These are phyloP conservation scores for Helostoma temminkii DNA, from an alignment of 2,797 vertebrate species.

Conservation along the genomic window DNA sequence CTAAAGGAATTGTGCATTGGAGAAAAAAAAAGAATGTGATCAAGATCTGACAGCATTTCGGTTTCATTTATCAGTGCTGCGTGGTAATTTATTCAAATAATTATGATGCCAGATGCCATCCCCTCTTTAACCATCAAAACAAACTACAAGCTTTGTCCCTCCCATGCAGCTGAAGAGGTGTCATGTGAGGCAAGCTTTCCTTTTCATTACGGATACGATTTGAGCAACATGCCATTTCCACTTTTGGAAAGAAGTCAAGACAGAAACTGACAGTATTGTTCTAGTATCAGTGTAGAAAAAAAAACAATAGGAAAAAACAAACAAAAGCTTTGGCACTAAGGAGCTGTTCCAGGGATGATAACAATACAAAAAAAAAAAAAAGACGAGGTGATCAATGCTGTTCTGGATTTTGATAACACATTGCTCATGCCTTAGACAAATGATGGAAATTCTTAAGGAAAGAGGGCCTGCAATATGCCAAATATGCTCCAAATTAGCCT, in stretches of 20 bases:
- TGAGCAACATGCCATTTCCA: conserved; percentile 73
- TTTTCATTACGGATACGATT: conserved; percentile 79
- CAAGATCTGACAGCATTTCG: conserved; percentile 65
- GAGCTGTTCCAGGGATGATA: conserved; percentile 78
- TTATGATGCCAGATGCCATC: conserved; percentile 74
- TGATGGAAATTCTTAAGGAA: conserved; percentile 82
- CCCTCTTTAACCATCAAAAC: conserved; percentile 80
- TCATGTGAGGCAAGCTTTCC: conserved; percentile 74
- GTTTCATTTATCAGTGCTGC: conserved; percentile 61
- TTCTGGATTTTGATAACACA: conserved; percentile 83
- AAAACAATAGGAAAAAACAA: conserved; percentile 76
- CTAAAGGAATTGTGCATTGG: conserved; percentile 11
- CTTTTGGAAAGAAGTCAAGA: conserved; percentile 77
- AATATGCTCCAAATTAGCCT: conserved; percentile 86
- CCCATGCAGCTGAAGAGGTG: conserved; percentile 69
- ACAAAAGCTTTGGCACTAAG: conserved; percentile 81
- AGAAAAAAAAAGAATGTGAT: conserved; percentile 49
- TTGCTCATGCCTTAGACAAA: conserved; percentile 80
- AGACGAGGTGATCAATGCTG: conserved; percentile 82
- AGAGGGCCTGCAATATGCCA: conserved; percentile 79
- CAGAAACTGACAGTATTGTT: conserved; percentile 83
- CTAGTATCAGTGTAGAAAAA: conserved; percentile 65
- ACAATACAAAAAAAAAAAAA: conserved; percentile 59
- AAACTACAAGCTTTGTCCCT: conserved; percentile 67
- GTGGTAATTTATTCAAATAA: conserved; percentile 73